Base-by-base conservation (phyloP, 2,113 vertebrate genomes). In the Naja naja region DNA sequence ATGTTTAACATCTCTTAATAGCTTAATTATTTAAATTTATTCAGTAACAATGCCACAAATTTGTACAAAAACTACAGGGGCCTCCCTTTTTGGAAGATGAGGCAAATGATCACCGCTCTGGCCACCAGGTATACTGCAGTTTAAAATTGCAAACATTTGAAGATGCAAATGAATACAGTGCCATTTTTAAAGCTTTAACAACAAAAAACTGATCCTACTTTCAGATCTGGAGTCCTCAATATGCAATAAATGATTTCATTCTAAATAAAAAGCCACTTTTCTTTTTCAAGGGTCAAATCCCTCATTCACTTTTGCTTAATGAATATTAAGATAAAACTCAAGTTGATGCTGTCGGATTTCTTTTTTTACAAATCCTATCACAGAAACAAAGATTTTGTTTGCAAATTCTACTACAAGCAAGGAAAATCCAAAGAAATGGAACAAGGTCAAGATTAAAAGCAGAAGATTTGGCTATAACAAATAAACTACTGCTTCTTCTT, bases 241-340 rank as follows among this genome's bases (percentile, higher is more conserved):
- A 97, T 74, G 88, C 95, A 98, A 97, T 97, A 97, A 98, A 98
- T 97, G 97, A 96, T 94, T 54, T 96, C 18, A 93, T 95, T 96
- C 97, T 97, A 97, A 97, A 97, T 97, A 98, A 81, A 55, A 98
- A 97, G 14, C 25, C 49, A 95, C 94, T 93, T 97, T 97, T 95
- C 96, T 97, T 96, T 97, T 97, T 97, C 96, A 96, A 97, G 97
- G 97, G 97, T 97, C 96, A 22, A 96, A 96, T 69, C 85, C 95
- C 64, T 96, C 93, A 88, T 95, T 94, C 96, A 95, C 97, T 96
- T 97, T 97, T 96, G 94, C 92, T 97, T 97, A 97, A 98, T 96
- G 97, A 98, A 96, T 96, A 95, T 96, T 97, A 94, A 96, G 94
- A 97, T 94, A 95, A 96, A 96, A 95, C 93, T 9, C 87, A 96